These are phyloP conservation scores for Drosophila mauritiana DNA, from an alignment of 1,140 invertebrate genomes.

Conservation along the genomic window DNA sequence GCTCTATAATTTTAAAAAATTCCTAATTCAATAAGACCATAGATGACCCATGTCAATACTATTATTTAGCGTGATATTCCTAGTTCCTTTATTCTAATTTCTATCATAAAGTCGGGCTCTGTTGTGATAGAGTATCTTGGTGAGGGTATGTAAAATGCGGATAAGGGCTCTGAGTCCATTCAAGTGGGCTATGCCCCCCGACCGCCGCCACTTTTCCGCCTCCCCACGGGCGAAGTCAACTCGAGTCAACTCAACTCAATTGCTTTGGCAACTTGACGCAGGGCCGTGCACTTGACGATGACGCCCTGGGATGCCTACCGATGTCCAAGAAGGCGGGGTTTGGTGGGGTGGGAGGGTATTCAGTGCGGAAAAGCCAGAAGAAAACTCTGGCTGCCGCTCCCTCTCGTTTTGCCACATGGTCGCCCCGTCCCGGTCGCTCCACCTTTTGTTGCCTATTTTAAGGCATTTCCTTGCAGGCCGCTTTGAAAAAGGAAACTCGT, in stretches of 20 bases:
- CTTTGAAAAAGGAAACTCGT: constrained; percentile 50
- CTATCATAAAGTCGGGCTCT: background rate
- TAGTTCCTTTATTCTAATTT: background rate
- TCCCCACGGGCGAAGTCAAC: constrained; percentile 21
- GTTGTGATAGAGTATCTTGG: background rate
- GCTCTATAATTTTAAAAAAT: background rate
- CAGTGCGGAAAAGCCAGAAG: constrained; percentile 10
- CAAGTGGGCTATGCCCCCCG: background rate
- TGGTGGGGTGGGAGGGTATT: background rate
- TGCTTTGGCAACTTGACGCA: constrained; percentile 59
- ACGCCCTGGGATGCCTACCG: constrained; percentile 30
- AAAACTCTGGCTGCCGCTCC: constrained; percentile 6
- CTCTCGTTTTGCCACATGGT: background rate
- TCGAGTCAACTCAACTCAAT: constrained; percentile 51
- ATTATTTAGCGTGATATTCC: no score
- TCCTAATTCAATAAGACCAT: background rate
- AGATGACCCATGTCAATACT: no score
- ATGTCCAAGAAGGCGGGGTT: constrained; percentile 2
- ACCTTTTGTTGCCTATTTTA: constrained; percentile 43
- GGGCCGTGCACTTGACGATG: constrained; percentile 56
- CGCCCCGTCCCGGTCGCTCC: constrained; percentile 4
- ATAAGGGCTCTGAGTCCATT: background rate
- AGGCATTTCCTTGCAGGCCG: constrained; percentile 41
- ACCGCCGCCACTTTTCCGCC: background rate
- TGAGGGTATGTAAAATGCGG: background rate